Base-by-base conservation (phyloP, 2,888 invertebrate species). In the Habroteleia sp. region DNA sequence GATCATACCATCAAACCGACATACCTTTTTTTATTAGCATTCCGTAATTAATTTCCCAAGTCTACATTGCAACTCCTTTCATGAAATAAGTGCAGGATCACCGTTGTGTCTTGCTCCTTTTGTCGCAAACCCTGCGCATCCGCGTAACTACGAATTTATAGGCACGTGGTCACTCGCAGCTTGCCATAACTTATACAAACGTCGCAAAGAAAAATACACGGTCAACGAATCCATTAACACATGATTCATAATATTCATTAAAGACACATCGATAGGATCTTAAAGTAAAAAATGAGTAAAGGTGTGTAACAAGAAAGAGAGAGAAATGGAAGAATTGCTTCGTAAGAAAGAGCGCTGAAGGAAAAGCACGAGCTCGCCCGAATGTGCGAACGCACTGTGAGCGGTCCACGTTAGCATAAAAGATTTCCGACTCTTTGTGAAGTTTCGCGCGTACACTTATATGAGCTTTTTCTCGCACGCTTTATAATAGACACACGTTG, bases 321-420 rank as follows among this genome's bases (percentile, higher is more conserved):
- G 56, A 20, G 35, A 17, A 27, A 69, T 52, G n/a, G n/a, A n/a
- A n/a, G n/a, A n/a, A n/a, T 46, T 41, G 37, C 54, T 29, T 33
- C 33, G 58, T n/a, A n/a, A 44, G 29, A 31, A 74, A 37, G 13
- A 35, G 48, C 10, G 54, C 5, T 44, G 42, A 58, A 52, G 66
- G 48, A 66, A 54, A 79, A 69, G 60, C 74, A 71, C 80, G 79
- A 71, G 78, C 75, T 63, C 65, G 63, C 17, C 31, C 79, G 82
- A 84, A 84, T 86, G 86, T 85, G 85, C 85, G 86, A 85, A 85
- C 81, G 84, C 87, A 69, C 87, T 80, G 87, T 84, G 80, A 87
- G 87, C 82, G 87, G 88, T 87, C 84, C 73, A 41, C 66, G 44
- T 10, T 63, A 20, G 54, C 79, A 85, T 84, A 84, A 86, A 86